A percentile compares a stretch with the other conserved stretches of the same genome.
Conservation (phyloP, 2,888 invertebrate genomes). For the Ormyrus rosae region DNA sequence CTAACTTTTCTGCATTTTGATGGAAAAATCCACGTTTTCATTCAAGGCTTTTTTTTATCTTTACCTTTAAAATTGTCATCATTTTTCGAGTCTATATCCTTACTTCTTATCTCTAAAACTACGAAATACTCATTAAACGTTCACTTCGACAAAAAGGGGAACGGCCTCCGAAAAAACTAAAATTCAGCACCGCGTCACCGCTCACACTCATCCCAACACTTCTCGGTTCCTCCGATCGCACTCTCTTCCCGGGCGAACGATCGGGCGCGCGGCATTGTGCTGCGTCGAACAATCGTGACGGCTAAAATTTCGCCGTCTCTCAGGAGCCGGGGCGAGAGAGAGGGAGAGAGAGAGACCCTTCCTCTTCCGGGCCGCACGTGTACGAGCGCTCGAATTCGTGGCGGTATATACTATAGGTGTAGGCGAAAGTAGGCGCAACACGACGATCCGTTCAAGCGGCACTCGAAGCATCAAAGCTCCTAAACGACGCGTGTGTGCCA, state of each 20-base stretch:
- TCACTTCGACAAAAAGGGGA: background rate
- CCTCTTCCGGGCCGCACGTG: constrained; percentile 22
- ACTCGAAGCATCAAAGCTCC: constrained; percentile 13
- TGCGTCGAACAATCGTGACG: background rate
- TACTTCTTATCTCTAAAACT: no score
- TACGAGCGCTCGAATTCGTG: constrained; percentile 30
- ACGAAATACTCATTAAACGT: background rate
- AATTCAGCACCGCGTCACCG: background rate
- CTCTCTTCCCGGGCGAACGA: background rate
- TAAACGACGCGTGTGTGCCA: no score
- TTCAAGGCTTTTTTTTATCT: no score
- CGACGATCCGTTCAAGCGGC: constrained; percentile 2
- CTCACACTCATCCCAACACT: no score
- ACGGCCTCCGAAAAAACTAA: constrained; percentile 16
- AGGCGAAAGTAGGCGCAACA: constrained; percentile 48
- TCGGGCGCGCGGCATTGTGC: no score
- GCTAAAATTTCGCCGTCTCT: constrained; percentile 33
- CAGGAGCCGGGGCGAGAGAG: no score
- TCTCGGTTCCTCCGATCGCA: background rate
- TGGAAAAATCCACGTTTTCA: no score
- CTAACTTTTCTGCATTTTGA: no score
- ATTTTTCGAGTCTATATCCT: no score
- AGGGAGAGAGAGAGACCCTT: background rate
- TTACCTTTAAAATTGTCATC: no score
- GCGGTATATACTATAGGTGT: background rate